Evolutionary conservation across 2,113 vertebrate genomes (phyloP).

Genomic region (Delphinapterus leucas): DNA sequence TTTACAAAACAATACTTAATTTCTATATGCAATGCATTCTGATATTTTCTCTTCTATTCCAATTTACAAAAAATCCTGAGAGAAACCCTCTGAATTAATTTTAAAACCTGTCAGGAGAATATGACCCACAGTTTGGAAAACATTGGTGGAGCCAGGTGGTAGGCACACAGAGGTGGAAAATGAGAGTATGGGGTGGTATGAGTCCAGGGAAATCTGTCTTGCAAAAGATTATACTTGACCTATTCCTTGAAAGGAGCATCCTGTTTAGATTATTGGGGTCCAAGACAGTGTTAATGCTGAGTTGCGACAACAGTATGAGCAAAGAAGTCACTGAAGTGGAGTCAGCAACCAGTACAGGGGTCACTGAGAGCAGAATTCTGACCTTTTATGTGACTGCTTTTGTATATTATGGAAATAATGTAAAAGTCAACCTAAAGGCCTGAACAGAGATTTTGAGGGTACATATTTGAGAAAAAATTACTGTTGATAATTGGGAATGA

Average conservation of each 20-base stretch:
- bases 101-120: neutral
- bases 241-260: neutral
- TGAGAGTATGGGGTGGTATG: neutral
- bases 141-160: neutral
- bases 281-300: neutral
- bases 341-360: neutral
- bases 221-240: neutral
- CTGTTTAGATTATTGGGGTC: neutral
- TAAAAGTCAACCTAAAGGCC: neutral
- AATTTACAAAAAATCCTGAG: neutral
- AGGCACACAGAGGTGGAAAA: neutral
- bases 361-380: neutral
- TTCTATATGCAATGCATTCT: neutral
- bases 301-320: neutral
- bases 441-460: neutral
- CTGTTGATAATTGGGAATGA: neutral
- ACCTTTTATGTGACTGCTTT: neutral
- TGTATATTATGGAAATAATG: neutral
- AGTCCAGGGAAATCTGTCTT: neutral
- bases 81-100: neutral
- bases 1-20: neutral
- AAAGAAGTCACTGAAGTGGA: neutral
- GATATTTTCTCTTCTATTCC: neutral
- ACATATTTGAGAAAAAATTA: neutral
- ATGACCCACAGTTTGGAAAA: neutral